Evolutionary conservation across 23 tunicate species (phyloP).

Genomic region (Halocynthia aurantium): DNA sequence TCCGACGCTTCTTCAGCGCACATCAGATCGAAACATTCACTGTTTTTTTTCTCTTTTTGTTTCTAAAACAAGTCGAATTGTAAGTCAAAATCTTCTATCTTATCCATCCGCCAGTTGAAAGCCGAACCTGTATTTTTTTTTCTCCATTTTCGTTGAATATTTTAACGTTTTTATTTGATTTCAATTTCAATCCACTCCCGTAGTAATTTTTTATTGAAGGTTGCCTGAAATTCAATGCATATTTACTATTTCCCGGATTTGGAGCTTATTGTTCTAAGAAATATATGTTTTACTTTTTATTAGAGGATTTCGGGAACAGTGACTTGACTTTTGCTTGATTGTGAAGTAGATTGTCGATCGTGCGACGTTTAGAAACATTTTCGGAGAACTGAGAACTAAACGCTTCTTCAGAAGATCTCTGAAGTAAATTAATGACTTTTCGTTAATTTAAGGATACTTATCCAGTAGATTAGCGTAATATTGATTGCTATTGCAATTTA

Average conservation of each 20-base stretch:
- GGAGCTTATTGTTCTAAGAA: no score
- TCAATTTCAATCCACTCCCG: neutral
- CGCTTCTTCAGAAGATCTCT: constrained; percentile 16
- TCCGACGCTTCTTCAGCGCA: constrained; percentile 55
- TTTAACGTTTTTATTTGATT: neutral
- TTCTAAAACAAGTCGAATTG: neutral
- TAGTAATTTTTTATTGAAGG: constrained; percentile 1
- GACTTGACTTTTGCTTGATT: neutral
- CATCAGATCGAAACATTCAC: constrained; percentile 24
- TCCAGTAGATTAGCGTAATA: no score
- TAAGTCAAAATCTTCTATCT: neutral
- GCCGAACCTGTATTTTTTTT: neutral
- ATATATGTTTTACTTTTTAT: no score
- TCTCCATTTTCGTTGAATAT: neutral
- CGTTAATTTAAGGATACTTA: neutral
- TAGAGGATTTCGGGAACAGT: neutral
- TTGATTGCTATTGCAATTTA: neutral
- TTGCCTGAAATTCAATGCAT: neutral
- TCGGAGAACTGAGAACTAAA: neutral
- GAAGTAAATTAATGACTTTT: neutral
- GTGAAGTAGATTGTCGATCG: neutral
- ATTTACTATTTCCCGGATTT: neutral
- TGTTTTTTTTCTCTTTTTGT: neutral
- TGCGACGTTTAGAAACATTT: constrained; percentile 8
- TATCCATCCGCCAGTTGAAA: neutral